These are phyloP conservation scores for Stramonita haemastoma DNA, from an alignment of 2,888 invertebrate species.

Conservation along the genomic window DNA sequence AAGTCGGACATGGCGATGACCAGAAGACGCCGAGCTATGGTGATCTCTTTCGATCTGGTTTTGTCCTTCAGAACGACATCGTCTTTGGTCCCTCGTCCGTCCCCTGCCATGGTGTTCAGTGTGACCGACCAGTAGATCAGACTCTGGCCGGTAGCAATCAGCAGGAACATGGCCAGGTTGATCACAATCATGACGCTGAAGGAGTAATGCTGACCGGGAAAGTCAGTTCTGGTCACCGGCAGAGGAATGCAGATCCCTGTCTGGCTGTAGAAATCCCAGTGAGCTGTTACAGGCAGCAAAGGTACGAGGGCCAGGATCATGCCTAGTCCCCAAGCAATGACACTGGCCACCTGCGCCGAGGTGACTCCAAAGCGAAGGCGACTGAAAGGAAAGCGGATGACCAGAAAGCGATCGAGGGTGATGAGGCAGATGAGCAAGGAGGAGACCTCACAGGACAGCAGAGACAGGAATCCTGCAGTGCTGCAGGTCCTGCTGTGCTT, in stretches of 20 bases:
- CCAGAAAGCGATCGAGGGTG: slow-evolving; percentile 82
- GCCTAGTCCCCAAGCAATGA: slow-evolving; percentile 63
- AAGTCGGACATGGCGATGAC: slow-evolving; percentile 5
- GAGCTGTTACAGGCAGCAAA: slow-evolving; percentile 55
- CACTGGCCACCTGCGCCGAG: slow-evolving; percentile 57
- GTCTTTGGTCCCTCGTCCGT: background rate
- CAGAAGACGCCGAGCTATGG: background rate
- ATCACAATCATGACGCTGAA: slow-evolving; percentile 62
- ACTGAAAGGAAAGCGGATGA: slow-evolving; percentile 82
- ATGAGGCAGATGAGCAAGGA: slow-evolving; percentile 82
- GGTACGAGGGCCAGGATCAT: slow-evolving; percentile 67
- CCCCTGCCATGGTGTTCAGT: background rate
- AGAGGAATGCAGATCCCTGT: slow-evolving; percentile 73
- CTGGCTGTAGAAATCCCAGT: slow-evolving; percentile 65
- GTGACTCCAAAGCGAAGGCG: slow-evolving; percentile 55
- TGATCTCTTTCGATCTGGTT: background rate
- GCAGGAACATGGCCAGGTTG: slow-evolving; percentile 69
- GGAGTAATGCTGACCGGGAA: slow-evolving; percentile 74
- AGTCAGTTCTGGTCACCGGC: slow-evolving; percentile 71
- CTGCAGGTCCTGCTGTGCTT: slow-evolving; percentile 53
- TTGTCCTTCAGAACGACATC: background rate
- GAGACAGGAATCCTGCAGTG: slow-evolving; percentile 57
- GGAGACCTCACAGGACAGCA: slow-evolving; percentile 81
- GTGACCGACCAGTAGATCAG: background rate
- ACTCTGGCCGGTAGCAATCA: slow-evolving; percentile 70